A percentile compares a stretch with the other conserved stretches of the same genome.
Conservation (phyloP, 2,113 vertebrate species). For the Brachyhypopomus gauderio region DNA sequence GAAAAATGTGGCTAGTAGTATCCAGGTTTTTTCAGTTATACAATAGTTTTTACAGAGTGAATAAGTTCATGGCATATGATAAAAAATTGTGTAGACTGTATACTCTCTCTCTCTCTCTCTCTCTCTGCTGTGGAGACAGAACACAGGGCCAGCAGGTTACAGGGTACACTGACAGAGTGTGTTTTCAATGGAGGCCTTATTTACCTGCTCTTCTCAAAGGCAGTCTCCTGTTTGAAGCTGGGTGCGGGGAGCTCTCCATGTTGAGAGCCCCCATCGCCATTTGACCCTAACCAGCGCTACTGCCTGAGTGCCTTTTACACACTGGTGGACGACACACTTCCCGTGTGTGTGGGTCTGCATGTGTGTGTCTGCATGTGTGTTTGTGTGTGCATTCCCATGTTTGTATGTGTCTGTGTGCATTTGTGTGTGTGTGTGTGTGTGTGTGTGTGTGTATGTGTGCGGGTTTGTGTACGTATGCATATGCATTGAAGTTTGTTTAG, state of each 20-base stretch:
- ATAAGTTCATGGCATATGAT: too few relatives aligned
- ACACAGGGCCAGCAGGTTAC: neutral
- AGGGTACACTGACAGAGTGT: slow-evolving; percentile 19
- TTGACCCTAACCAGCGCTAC: slow-evolving; percentile 48
- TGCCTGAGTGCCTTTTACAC: slow-evolving; percentile 31
- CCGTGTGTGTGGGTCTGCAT: slow-evolving; percentile 8
- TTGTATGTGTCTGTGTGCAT: neutral
- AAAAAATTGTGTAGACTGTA: too few relatives aligned
- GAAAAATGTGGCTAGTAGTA: too few relatives aligned
- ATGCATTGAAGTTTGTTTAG: neutral
- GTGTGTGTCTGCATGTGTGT: neutral
- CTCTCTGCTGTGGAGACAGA: slow-evolving; percentile 11
- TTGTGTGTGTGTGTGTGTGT: slow-evolving; percentile 15
- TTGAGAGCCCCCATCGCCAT: slow-evolving; percentile 37
- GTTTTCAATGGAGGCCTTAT: slow-evolving; percentile 11
- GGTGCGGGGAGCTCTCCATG: slow-evolving; percentile 57
- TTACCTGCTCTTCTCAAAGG: slow-evolving; percentile 25
- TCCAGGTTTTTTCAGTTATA: too few relatives aligned
- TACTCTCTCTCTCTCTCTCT: slow-evolving; percentile 24
- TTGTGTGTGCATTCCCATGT: neutral
- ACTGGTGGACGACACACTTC: slow-evolving; percentile 5
- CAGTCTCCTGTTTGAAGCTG: slow-evolving; percentile 50
- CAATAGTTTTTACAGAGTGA: too few relatives aligned
- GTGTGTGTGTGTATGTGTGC: neutral
- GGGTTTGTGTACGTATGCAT: neutral